Conservation (phyloP, 2,113 vertebrate genomes). For the Sphaerodactylus townsendi region DNA sequence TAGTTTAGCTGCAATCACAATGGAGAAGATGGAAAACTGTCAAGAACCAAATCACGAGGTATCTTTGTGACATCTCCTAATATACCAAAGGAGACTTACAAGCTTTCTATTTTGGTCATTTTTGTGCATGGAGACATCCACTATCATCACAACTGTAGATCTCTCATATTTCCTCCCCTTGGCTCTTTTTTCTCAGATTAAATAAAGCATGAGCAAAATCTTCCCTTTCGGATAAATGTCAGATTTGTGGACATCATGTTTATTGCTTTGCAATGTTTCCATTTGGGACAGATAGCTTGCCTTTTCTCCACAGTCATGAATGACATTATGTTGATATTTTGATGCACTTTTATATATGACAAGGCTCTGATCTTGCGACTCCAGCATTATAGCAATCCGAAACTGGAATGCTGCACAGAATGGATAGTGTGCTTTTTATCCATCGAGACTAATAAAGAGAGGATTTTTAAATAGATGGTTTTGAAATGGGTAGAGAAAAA, state of each 20-base stretch:
- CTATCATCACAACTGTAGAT: neutral
- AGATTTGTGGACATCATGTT: fast-evolving
- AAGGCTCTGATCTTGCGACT: neutral
- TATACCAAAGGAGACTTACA: slow-evolving; percentile 11
- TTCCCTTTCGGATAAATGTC: fast-evolving
- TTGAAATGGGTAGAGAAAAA: neutral
- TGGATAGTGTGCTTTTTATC: neutral
- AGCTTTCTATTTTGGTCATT: neutral
- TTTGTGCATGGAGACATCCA: neutral
- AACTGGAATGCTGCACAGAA: neutral
- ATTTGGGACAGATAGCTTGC: neutral
- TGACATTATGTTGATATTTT: neutral
- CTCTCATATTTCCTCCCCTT: neutral
- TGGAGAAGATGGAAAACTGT: slow-evolving; percentile 47
- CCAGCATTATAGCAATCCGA: neutral
- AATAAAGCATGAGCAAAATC: fast-evolving
- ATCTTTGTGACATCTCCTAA: slow-evolving; percentile 35
- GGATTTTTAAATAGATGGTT: neutral
- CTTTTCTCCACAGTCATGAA: neutral
- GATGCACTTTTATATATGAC: fast-evolving
- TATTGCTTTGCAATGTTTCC: fast-evolving
- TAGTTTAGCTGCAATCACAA: slow-evolving; percentile 41
- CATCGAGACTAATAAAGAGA: fast-evolving
- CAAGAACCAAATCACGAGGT: slow-evolving; percentile 47
- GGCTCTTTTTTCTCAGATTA: neutral